Conservation (phyloP, 1,140 invertebrate species). For the Colletes latitarsis region DNA sequence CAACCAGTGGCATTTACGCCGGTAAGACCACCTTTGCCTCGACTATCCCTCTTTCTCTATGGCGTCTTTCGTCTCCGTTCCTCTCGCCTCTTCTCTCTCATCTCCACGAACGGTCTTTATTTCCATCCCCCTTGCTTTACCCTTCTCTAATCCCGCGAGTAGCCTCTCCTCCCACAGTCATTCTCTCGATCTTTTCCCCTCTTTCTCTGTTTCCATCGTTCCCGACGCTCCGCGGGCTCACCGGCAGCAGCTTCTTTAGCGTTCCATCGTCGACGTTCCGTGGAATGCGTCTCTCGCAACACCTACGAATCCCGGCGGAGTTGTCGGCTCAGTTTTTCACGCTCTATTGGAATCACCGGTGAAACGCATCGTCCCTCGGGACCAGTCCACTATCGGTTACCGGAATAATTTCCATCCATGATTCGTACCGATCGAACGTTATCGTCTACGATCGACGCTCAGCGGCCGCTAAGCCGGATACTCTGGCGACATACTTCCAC, state of each 20-base stretch:
- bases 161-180: conserved; percentile 25
- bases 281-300: conserved; percentile 66
- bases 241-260: conserved; percentile 64
- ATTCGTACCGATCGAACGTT: too few relatives aligned
- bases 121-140: conserved; percentile 31
- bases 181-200: conserved; percentile 42
- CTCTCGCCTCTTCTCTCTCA: conserved; percentile 31
- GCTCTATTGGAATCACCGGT: background rate
- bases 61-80: conserved; percentile 26
- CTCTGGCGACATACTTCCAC: conserved; percentile 35
- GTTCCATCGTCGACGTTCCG: conserved; percentile 62
- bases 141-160: conserved; percentile 45
- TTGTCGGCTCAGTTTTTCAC: background rate
- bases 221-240: conserved; percentile 46
- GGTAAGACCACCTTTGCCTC: conserved; percentile 76
- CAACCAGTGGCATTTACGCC: conserved; percentile 81
- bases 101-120: conserved; percentile 17
- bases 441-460: background rate
- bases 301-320: conserved; percentile 53
- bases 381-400: too few relatives aligned
- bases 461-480: conserved; percentile 21
- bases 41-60: conserved; percentile 36
- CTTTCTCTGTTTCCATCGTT: conserved; percentile 38
- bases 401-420: too few relatives aligned
- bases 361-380: too few relatives aligned